These are phyloP conservation scores for Yponomeuta evonymella DNA, from an alignment of 2,888 invertebrate genomes.

Conservation along the genomic window DNA sequence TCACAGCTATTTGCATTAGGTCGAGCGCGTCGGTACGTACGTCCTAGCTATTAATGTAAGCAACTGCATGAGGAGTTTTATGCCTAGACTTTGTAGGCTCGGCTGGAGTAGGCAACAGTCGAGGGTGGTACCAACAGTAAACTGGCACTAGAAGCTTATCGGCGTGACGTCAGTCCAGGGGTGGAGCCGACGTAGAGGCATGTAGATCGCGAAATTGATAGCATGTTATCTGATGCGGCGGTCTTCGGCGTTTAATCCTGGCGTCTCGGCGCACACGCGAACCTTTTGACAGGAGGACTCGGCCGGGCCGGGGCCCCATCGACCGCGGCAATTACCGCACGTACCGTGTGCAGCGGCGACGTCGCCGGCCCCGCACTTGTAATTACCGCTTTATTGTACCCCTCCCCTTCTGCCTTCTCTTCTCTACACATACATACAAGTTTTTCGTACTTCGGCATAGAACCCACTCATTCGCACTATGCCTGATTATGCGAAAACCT, in stretches of 20 bases:
- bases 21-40: not conserved
- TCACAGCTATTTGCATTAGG: not conserved
- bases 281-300: conserved; percentile 69
- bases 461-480: not conserved
- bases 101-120: conserved; percentile 28
- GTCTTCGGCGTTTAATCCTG: conserved; percentile 73
- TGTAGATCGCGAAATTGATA: conserved; percentile 76
- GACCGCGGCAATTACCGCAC: conserved; percentile 62
- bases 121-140: conserved; percentile 59
- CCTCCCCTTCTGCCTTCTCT: not conserved
- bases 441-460: conserved; percentile 20
- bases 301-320: conserved; percentile 55
- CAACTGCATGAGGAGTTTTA: not conserved
- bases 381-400: not conserved
- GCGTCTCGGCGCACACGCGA: conserved; percentile 65
- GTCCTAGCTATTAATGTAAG: not conserved
- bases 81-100: conserved; percentile 8
- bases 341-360: conserved; percentile 64
- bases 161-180: conserved; percentile 69
- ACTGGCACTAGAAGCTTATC: conserved; percentile 67
- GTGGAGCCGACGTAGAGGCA: conserved; percentile 70
- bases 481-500: conserved; percentile 6
- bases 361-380: conserved; percentile 44
- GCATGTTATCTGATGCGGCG: conserved; percentile 74
- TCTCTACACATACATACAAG: not conserved